Conservation (phyloP, 1,140 invertebrate species). For the Colletes gigas region DNA sequence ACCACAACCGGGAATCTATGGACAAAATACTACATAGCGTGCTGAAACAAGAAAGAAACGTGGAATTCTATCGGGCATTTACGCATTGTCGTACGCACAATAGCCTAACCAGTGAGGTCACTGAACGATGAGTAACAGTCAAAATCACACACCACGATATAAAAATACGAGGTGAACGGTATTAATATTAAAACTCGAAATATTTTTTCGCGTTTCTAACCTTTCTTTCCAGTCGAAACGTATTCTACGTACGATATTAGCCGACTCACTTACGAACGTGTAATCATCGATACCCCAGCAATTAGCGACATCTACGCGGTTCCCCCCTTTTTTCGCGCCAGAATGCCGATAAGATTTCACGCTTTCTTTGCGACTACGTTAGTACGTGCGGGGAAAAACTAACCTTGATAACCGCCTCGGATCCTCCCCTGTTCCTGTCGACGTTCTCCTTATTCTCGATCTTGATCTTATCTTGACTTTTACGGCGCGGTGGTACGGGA, state of each 20-base stretch:
- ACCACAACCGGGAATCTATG: slow-evolving; percentile 20
- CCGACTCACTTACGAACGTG: no score
- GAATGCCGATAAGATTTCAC: slow-evolving; percentile 18
- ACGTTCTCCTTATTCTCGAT: slow-evolving; percentile 80
- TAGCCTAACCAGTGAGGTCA: no score
- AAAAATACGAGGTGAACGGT: no score
- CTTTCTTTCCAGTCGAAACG: no score
- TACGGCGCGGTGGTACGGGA: slow-evolving; percentile 82
- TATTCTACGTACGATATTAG: no score
- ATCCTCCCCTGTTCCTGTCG: slow-evolving; percentile 65
- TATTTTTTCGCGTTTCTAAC: no score
- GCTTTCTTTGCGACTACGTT: not conserved
- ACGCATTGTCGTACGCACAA: no score
- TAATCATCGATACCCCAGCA: not conserved
- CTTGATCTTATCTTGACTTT: slow-evolving; percentile 81
- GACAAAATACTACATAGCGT: slow-evolving; percentile 13
- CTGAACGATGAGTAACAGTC: no score
- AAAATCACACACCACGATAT: no score
- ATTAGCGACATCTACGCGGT: not conserved
- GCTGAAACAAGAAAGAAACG: slow-evolving; percentile 2
- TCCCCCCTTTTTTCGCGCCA: no score
- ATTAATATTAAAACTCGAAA: no score
- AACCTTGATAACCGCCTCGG: slow-evolving; percentile 72
- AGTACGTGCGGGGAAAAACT: slow-evolving; percentile 10
- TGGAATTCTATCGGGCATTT: slow-evolving; percentile 19